A percentile compares a stretch with the other conserved stretches of the same genome.
Conservation (phyloP, 2,888 invertebrate species). For the Drosophila phalerata region DNA sequence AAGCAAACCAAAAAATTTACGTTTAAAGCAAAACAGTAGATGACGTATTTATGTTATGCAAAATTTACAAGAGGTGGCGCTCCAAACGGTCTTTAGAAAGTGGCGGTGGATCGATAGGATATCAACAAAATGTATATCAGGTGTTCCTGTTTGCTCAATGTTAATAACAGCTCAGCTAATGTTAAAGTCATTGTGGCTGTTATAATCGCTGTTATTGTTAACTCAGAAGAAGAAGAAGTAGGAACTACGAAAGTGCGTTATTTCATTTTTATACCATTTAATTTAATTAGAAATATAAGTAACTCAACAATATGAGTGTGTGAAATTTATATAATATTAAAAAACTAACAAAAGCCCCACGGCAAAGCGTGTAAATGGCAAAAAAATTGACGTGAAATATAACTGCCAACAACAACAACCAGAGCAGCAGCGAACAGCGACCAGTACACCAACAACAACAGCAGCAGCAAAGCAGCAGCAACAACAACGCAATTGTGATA, state of each 20-base stretch:
- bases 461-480: constrained; percentile 54
- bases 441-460: constrained; percentile 45
- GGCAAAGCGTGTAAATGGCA: constrained; percentile 57
- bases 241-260: constrained; percentile 75
- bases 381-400: constrained; percentile 57
- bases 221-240: constrained; percentile 51
- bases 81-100: no score
- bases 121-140: not conserved
- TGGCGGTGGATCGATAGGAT: no score
- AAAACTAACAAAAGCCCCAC: constrained; percentile 42
- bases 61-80: no score
- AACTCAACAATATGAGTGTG: constrained; percentile 64
- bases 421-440: constrained; percentile 49
- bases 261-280: constrained; percentile 75
- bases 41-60: no score
- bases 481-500: constrained; percentile 82
- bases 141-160: constrained; percentile 16
- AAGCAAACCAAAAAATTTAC: no score
- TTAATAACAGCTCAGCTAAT: constrained; percentile 32
- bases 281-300: constrained; percentile 74
- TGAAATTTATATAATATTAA: constrained; percentile 56
- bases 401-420: constrained; percentile 72
- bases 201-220: constrained; percentile 49
- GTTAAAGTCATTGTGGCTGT: constrained; percentile 34
- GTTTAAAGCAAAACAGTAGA: no score